Evolutionary conservation across 2,888 invertebrate genomes (phyloP).

Genomic region (Blastobasis lacticolella): DNA sequence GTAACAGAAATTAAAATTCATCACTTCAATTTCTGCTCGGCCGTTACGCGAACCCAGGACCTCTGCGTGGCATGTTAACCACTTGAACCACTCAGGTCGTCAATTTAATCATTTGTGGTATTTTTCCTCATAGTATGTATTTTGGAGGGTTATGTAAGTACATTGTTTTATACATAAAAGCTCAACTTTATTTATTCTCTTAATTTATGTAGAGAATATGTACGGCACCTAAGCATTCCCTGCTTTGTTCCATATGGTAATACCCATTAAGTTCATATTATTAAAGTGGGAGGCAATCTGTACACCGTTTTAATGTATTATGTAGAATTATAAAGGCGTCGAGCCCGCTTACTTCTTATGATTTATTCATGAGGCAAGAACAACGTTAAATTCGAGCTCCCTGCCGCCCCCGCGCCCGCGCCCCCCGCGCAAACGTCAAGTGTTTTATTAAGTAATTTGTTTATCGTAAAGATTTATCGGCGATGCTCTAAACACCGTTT

Average conservation of each 20-base stretch:
- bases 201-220: no score
- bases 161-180: no score
- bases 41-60: no score
- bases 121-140: no score
- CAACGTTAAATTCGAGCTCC: constrained; percentile 66
- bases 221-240: constrained; percentile 1
- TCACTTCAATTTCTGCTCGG: no score
- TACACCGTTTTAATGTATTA: constrained; percentile 72
- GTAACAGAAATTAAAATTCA: no score
- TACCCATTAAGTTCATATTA: constrained; percentile 65
- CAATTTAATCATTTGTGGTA: no score
- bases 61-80: no score
- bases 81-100: no score
- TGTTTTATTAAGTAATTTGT: constrained; percentile 60
- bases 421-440: constrained; percentile 53
- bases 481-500: neutral
- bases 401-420: constrained; percentile 29
- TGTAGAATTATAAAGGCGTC: constrained; percentile 71
- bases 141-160: no score
- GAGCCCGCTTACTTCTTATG: constrained; percentile 67
- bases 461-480: constrained; percentile 34
- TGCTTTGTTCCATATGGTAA: constrained; percentile 34
- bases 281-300: constrained; percentile 69
- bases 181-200: no score
- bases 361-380: constrained; percentile 69